Evolutionary conservation across 92 coral and sea anemone genomes (phyloP).

Genomic region (Parazoanthus swiftii): DNA sequence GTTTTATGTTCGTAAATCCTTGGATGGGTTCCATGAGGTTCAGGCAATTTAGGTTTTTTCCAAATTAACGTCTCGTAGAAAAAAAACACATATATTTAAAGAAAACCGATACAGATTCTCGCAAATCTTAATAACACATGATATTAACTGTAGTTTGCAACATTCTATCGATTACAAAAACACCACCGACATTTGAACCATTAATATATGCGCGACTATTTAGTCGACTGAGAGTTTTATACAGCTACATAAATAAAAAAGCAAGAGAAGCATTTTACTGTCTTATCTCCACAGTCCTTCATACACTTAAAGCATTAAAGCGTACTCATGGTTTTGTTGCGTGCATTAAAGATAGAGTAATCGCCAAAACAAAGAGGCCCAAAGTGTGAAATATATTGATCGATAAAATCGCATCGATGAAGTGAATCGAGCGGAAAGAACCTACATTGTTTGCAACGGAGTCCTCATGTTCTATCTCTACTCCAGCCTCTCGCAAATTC

Average conservation of each 20-base stretch:
- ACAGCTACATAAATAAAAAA: not conserved
- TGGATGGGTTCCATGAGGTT: too few relatives aligned
- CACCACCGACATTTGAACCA: not conserved
- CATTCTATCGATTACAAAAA: not conserved
- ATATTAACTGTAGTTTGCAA: too few relatives aligned
- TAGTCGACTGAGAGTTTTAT: not conserved
- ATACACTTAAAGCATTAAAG: not conserved
- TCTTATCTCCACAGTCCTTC: not conserved
- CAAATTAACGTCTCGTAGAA: not conserved
- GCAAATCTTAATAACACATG: too few relatives aligned
- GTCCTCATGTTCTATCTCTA: conserved; percentile 9
- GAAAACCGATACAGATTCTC: too few relatives aligned
- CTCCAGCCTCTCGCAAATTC: conserved; percentile 11
- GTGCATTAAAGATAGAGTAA: not conserved
- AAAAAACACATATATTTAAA: not conserved
- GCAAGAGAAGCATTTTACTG: not conserved
- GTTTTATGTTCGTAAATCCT: too few relatives aligned
- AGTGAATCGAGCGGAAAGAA: conserved; percentile 18
- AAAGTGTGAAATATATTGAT: not conserved
- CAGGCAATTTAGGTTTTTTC: too few relatives aligned
- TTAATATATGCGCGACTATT: not conserved
- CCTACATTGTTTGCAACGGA: not conserved
- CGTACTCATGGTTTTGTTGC: not conserved
- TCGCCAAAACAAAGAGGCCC: not conserved
- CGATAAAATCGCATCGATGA: not conserved